Percentiles rank a stretch among this genome's conserved stretches.
phyloP scores from a whole-genome alignment of 2,797 vertebrate species.

The Syngnathus rostellatus region DNA sequence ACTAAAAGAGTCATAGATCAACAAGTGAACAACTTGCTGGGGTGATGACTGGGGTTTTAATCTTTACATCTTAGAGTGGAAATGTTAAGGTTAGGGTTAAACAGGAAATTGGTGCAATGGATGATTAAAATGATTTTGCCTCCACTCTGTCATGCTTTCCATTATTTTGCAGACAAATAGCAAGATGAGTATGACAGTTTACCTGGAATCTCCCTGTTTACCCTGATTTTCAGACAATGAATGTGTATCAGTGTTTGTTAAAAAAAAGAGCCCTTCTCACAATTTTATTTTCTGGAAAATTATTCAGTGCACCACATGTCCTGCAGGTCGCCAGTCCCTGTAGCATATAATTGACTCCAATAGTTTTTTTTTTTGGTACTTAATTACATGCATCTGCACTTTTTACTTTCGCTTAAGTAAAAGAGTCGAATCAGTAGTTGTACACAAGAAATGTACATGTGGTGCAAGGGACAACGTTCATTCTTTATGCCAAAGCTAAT shows the following conservation, averaged over 20 bases:
- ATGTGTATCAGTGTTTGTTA: too few relatives aligned
- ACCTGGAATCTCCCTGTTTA: too few relatives aligned
- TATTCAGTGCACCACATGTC: too few relatives aligned
- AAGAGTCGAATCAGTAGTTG: neutral
- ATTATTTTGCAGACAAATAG: neutral
- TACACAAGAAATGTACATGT: neutral
- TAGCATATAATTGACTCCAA: too few relatives aligned
- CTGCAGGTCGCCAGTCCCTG: too few relatives aligned
- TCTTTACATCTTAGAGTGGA: constrained; percentile 5
- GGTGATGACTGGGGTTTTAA: constrained; percentile 3
- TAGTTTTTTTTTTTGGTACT: too few relatives aligned
- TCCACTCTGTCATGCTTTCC: neutral
- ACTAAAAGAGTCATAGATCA: constrained; percentile 6
- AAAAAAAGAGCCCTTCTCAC: neutral
- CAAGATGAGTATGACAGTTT: neutral
- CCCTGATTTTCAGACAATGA: too few relatives aligned
- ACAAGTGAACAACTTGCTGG: neutral
- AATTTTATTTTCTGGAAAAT: too few relatives aligned
- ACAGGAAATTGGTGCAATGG: neutral
- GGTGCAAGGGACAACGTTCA: neutral
- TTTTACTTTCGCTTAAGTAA: too few relatives aligned
- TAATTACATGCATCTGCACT: too few relatives aligned
- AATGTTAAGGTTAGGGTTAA: neutral
- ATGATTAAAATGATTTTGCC: neutral
- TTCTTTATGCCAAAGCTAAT: neutral